phyloP scores from a whole-genome alignment of 2,797 vertebrate species.

The Mionectes olivaceus region DNA sequence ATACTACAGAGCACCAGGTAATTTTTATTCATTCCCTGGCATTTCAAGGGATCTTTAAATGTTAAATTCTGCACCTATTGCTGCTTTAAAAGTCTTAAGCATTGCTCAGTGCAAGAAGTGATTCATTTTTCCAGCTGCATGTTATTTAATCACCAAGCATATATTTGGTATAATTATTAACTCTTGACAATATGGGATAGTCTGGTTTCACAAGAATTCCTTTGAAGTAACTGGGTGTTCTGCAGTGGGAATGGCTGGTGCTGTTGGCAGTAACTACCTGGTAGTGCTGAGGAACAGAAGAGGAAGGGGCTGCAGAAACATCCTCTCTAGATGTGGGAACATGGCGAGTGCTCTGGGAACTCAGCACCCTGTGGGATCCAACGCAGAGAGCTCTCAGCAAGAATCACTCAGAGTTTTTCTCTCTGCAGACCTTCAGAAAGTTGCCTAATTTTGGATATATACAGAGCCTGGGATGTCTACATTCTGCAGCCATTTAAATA shows the following conservation, averaged over 20 bases:
- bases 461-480: not conserved
- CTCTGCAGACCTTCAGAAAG: not conserved
- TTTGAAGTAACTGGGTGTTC: not conserved
- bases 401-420: not conserved
- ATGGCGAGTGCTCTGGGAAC: not conserved
- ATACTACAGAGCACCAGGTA: not conserved
- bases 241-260: not conserved
- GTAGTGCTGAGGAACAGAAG: not conserved
- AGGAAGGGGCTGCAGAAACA: not conserved
- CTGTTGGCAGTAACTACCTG: not conserved
- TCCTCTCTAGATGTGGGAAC: not conserved
- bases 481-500: not conserved
- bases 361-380: not conserved
- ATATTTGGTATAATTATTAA: slow-evolving; percentile 45
- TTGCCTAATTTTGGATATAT: not conserved
- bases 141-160: slow-evolving; percentile 44
- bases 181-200: not conserved
- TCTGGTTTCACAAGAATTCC: not conserved
- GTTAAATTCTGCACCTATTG: slow-evolving; percentile 53
- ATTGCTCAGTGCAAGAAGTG: slow-evolving; percentile 24
- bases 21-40: slow-evolving; percentile 62
- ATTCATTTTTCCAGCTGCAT: slow-evolving; percentile 44
- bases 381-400: not conserved
- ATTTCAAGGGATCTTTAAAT: slow-evolving; percentile 62
- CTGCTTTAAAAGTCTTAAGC: slow-evolving; percentile 49